Base-by-base conservation (phyloP, 2,888 invertebrate species). In the Xestia rhomboidea region DNA sequence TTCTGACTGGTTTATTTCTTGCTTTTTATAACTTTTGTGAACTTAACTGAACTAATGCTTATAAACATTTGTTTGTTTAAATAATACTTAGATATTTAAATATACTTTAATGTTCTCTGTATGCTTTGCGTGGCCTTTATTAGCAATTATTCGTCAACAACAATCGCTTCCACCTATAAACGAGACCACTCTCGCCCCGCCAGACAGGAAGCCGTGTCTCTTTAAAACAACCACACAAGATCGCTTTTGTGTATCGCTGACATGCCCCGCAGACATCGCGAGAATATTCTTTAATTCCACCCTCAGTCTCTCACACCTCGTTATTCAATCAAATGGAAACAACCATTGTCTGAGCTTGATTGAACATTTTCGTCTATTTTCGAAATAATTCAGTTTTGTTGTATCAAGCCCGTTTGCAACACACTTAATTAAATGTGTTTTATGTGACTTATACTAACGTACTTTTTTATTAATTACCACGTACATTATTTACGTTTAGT, bases 221-320 rank as follows among this genome's bases (percentile, higher is more conserved):
- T 94, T 93, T 93, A 91, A 93, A 94, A 93, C 93, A 93, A 93
- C 93, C 92, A 91, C 93, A 93, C 90, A 92, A 95, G 93, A 93
- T 92, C 90, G 93, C 94, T 92, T 93, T 94, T 94, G 93, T 93
- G 90, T 92, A 90, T 77, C 91, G 89, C 90, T 90, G 91, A 88
- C 89, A 90, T 89, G 90, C 89, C 83, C 87, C 85, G 88, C 86
- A 88, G 90, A 87, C 90, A 87, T 87, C 81, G 87, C 88, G 89
- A 84, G 85, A 89, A 88, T 75, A 83, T 88, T 90, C 89, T 91
- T 90, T 88, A 91, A 92, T 90, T 79, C 54, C 21, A 70, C 66
- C 41, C 57, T 68, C 69, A 71, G 38, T 62, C 62, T 34, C 64
- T 41, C 1, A 64, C 64, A 84, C 62, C 60, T 77, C 71, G 68